Evolutionary conservation across 2,888 invertebrate genomes (phyloP), one percentile per base, ranked within the genome.

Genomic region (Drosophila emarginata): DNA sequence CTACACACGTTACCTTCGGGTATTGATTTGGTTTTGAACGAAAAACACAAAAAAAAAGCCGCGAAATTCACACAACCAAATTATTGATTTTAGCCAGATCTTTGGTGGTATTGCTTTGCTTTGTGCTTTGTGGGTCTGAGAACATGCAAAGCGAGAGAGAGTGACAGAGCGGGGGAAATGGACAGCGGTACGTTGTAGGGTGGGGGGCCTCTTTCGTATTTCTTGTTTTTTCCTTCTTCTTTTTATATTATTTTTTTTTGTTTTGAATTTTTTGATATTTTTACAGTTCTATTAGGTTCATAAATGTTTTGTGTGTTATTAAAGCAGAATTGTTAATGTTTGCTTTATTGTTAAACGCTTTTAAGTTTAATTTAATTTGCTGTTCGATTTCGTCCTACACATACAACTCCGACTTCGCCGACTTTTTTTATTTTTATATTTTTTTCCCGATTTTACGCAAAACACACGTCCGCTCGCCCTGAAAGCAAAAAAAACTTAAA

Each of bases 1-100:
- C 77, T 81, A 81, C 79, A 82, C 87, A 82, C 85, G 87, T 82
- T 82, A 82, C 81, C 81, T 82, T 82, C 81, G 87, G 81, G 81
- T 82, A 87, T 82, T 82, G 85, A 87, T 87, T 82, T 85, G 87
- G 77, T 84, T 84, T 87, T 87, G 66, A 84, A 87, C 68, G 72
- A 79, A 85, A 85, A 82, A 84, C 81, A 81, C 87, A 82, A 87
- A 73, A 71, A 70, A 87, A 81, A 84, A 54, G 85, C 81, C 81
- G 81, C 81, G 87, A 87, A 81, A 82, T 84, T 61, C 82, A 77
- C 81, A 82, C 85, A 87, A 82, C 77, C 77, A 81, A 85, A 82
- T 84, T 81, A 82, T 82, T 87, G 81, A 82, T 82, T 82, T 82
- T 84, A 64, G 78, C 77, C 69, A 72, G 74, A 72, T 77, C 79